Conservation (phyloP, 1,140 invertebrate genomes). For the Dreissena polymorpha region DNA sequence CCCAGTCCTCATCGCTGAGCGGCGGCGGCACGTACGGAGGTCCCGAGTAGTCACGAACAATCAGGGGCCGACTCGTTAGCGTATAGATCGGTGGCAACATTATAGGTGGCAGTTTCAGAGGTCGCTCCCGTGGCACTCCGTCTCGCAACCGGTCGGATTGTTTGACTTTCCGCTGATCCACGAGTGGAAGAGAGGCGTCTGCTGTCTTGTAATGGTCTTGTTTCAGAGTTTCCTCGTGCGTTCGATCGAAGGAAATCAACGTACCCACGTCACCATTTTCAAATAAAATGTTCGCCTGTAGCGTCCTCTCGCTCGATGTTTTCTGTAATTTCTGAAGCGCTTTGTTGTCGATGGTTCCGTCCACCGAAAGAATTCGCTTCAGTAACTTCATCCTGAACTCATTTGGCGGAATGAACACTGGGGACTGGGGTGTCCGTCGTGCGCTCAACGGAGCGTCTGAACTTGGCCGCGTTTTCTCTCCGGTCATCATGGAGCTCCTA, state of each 20-base stretch:
- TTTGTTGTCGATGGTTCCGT: conserved; percentile 51
- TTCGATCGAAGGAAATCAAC: conserved; percentile 44
- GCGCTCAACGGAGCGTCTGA: background rate
- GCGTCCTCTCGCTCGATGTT: conserved; percentile 48
- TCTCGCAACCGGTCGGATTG: background rate
- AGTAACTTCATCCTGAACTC: conserved; percentile 51
- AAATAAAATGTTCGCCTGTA: conserved; percentile 49
- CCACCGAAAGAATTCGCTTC: conserved; percentile 45
- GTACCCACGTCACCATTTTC: conserved; percentile 50
- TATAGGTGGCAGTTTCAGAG: conserved; percentile 43
- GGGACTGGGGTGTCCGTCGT: conserved; percentile 5
- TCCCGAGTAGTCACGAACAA: conserved; percentile 35
- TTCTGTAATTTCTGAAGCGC: conserved; percentile 40
- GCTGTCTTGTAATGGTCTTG: conserved; percentile 9
- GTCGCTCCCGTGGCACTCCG: conserved; percentile 23
- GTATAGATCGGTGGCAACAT: conserved; percentile 46
- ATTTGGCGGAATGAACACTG: conserved; percentile 48
- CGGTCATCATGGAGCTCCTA: conserved; percentile 9
- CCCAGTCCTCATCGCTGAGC: conserved; percentile 31
- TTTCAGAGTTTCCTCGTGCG: conserved; percentile 9
- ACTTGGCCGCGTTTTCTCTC: conserved; percentile 17
- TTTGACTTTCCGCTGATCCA: background rate
- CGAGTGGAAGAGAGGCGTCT: background rate
- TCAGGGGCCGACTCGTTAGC: conserved; percentile 28
- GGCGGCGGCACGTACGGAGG: background rate